Base-by-base conservation (phyloP, 2,888 invertebrate genomes). In the Rhyacophila evoluta region DNA sequence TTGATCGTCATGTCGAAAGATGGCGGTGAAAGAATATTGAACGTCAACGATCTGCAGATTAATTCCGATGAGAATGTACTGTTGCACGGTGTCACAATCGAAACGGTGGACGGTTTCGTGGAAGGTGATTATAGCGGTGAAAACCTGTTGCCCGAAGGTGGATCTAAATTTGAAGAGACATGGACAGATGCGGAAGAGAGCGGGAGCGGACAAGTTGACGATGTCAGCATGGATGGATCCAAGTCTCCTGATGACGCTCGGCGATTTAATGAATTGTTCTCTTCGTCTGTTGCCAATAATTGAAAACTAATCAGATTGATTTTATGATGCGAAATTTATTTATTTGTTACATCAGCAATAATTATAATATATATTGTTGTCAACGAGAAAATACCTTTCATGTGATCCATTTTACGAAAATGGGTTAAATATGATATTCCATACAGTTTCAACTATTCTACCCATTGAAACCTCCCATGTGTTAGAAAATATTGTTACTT, bases 221-320 rank as follows among this genome's bases (percentile, higher is more conserved):
- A 36, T 11, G 70, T 19, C 12, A 55, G 19, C 19, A 55, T 55
- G 70, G 73, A 74, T 15, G 73, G 41, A 15, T 74, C 73, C 15
- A 74, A 74, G 68, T 74, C 74, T 19, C 74, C 74, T 6, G 74
- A 74, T 36, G 74, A 74, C 12, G 55, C 74, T 1, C 33, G 74
- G 8, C 41, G 74, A 3, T 74, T 74, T 36, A 74, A 68, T 12
- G 74, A 74, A 29, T 37, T 74, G n/a, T 74, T 74, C 19, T 55
- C 55, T 55, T 55, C 55, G 19, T 55, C 55, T n/a, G 55, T 55
- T 25, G 55, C 55, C 25, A 55, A 55, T 55, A 55, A 55, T 55
- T 55, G 19, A 55, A 19, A n/a, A n/a, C n/a, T n/a, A n/a, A n/a
- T n/a, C n/a, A n/a, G n/a, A n/a, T n/a, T n/a, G n/a, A n/a, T n/a